Evolutionary conservation across 2,888 invertebrate genomes (phyloP), one percentile per base, ranked within the genome.

Genomic region (Maniola hyperantus): DNA sequence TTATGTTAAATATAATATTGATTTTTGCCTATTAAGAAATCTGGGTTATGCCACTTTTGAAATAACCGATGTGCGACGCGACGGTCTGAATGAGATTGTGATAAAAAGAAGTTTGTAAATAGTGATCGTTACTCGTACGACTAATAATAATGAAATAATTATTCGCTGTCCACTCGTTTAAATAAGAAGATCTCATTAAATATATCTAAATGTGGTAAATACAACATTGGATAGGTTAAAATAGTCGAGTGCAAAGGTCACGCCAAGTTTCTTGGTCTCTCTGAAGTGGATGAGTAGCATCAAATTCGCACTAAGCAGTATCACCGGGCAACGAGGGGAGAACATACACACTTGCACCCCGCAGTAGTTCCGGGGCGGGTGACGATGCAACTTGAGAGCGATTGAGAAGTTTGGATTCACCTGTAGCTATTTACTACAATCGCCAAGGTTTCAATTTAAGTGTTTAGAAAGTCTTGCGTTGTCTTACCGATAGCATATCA

Each of bases 121-220:
- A 10, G 46, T 44, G 6, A 10, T 59, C 51, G 59, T 62, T 66
- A 67, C 67, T 71, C 68, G 70, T 60, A 70, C 42, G 18, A 63
- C 59, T 13, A 18, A 15, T 51, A 51, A 26, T 51, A 26, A 26
- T 51, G 26, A 64, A 1, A 59, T 50, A 39, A 53, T 26, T 62
- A 42, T 53, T 44, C 34, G 74, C 76, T 77, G 76, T 73, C 69
- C 73, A 72, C 70, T 77, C 76, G 73, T 77, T 75, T 76, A 78
- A 77, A 79, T 78, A 76, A 71, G 73, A 75, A 83, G 84, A 84
- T 84, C 84, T 84, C 84, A 84, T 81, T 84, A 82, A 71, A 72
- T 72, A 71, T 77, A 74, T 79, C 73, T 73, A 73, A 73, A 71
- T 77, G 74, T 73, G 72, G 64, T 64, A 62, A 64, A 67, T 65